These are phyloP conservation scores for Psilopogon haemacephalus DNA, from an alignment of 2,113 vertebrate genomes.

Conservation along the genomic window DNA sequence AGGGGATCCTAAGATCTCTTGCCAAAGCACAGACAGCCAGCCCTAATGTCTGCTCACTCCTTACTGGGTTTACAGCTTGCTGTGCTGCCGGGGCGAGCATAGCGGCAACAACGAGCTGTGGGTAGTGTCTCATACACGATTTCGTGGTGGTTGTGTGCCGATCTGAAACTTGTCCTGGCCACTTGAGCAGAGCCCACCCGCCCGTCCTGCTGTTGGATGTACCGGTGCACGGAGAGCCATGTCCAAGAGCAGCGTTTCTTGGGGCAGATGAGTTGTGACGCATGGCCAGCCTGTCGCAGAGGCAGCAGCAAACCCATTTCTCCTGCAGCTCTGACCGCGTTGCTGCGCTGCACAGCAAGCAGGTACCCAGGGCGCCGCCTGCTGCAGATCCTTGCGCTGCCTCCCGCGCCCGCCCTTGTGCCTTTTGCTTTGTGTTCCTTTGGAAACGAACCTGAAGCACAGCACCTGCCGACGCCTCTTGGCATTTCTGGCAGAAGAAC, in stretches of 20 bases:
- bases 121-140: fast-evolving
- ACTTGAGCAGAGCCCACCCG: not conserved
- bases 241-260: not conserved
- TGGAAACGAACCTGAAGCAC: fast-evolving
- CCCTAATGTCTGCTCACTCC: fast-evolving
- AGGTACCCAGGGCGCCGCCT: too few relatives aligned
- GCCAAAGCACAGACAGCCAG: not conserved
- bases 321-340: not conserved
- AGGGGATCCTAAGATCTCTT: not conserved
- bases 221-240: fast-evolving
- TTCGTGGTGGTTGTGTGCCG: not conserved
- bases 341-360: not conserved
- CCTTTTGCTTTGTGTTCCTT: not conserved
- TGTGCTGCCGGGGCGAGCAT: not conserved
- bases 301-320: not conserved
- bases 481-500: not conserved
- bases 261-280: fast-evolving
- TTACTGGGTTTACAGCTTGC: too few relatives aligned
- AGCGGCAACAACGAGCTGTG: not conserved
- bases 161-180: not conserved
- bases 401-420: not conserved
- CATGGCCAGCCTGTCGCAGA: not conserved
- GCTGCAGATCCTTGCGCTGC: fast-evolving
- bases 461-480: not conserved
- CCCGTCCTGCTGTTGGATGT: too few relatives aligned